Conservation (phyloP, 2,113 vertebrate species). For the Brachyhypopomus occidentalis region DNA sequence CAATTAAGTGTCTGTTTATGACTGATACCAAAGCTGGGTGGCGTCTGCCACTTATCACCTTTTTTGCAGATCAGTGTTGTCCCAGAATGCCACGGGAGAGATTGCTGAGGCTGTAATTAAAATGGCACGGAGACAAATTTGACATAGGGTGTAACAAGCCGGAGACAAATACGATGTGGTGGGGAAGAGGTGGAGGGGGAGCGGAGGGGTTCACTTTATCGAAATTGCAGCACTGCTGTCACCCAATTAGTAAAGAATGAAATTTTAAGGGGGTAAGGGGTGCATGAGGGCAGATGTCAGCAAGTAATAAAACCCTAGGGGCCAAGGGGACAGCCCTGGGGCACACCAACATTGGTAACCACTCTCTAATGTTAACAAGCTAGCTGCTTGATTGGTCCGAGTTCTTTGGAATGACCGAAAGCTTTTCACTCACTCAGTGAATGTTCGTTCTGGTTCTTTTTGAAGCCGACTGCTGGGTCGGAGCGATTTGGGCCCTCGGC, state of each 20-base stretch:
- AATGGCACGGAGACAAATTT: constrained; percentile 84
- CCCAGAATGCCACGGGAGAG: constrained; percentile 80
- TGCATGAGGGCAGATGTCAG: not conserved
- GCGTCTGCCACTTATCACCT: constrained; percentile 80
- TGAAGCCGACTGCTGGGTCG: not conserved
- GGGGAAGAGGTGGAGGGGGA: constrained; percentile 58
- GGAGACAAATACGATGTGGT: constrained; percentile 52
- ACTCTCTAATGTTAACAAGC: not conserved
- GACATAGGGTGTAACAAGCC: constrained; percentile 74
- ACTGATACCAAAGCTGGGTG: constrained; percentile 81
- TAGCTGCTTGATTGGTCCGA: not conserved
- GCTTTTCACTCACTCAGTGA: constrained; percentile 9
- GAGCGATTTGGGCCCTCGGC: too few relatives aligned
- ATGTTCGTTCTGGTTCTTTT: not conserved
- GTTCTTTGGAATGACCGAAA: not conserved
- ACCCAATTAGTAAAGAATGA: constrained; percentile 62
- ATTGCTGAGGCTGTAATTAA: constrained; percentile 83
- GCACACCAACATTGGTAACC: not conserved
- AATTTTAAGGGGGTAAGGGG: constrained; percentile 55
- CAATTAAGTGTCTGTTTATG: constrained; percentile 86
- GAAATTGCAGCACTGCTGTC: constrained; percentile 65
- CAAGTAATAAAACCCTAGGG: not conserved
- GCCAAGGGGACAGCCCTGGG: constrained; percentile 29
- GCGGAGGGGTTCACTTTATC: not conserved
- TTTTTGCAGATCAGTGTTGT: constrained; percentile 83